These are phyloP conservation scores for Brienomyrus longianalis DNA, from an alignment of 2,113 vertebrate species.

Conservation along the genomic window DNA sequence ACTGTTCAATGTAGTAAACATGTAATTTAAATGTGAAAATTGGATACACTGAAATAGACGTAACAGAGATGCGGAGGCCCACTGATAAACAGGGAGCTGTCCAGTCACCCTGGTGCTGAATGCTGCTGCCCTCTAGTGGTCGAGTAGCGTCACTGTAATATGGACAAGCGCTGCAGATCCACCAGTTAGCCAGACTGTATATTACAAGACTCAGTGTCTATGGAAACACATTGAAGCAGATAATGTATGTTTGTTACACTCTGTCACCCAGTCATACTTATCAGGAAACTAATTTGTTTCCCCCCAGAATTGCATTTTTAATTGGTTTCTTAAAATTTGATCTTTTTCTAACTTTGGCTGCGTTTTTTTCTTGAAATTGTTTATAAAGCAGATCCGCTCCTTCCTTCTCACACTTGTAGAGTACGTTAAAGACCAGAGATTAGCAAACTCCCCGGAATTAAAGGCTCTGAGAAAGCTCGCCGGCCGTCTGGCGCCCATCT, in stretches of 20 bases:
- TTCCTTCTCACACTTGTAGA: background rate
- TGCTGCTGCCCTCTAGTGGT: constrained; percentile 17
- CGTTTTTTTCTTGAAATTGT: background rate
- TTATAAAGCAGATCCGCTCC: background rate
- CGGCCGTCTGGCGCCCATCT: constrained; percentile 11
- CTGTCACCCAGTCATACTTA: background rate
- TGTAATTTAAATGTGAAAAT: background rate
- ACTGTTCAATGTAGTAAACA: background rate
- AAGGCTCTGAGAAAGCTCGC: background rate
- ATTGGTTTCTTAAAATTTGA: constrained; percentile 6
- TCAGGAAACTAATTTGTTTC: background rate
- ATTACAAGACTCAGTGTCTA: background rate
- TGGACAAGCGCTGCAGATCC: background rate
- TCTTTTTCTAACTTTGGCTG: background rate
- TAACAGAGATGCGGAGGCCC: background rate
- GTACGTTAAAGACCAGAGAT: constrained; percentile 6
- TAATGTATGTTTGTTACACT: constrained; percentile 8
- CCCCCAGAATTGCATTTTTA: constrained; percentile 5
- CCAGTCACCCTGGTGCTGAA: background rate
- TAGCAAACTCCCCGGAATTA: constrained; percentile 10
- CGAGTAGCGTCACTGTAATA: background rate
- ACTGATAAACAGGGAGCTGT: background rate
- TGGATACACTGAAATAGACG: background rate
- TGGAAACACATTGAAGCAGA: constrained; percentile 4
- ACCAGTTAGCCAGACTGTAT: background rate